These are phyloP conservation scores for Rhinolophus sinicus DNA, from an alignment of 2,113 vertebrate species.

Conservation along the genomic window DNA sequence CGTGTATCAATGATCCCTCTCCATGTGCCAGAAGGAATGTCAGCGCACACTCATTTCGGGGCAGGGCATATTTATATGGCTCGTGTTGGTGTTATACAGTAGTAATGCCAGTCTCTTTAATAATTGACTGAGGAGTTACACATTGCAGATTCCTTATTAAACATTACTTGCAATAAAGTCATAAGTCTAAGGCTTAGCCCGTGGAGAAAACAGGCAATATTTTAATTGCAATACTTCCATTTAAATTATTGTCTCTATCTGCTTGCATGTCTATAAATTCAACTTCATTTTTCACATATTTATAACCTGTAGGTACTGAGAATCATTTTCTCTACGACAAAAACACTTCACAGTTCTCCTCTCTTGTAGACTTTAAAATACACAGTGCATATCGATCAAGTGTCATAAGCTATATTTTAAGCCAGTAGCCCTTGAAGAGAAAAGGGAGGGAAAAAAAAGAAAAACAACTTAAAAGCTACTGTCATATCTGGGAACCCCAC, in stretches of 20 bases:
- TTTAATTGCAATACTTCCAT: neutral
- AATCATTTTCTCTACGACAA: conserved; percentile 4
- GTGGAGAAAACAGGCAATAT: neutral
- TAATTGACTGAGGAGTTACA: conserved; percentile 64
- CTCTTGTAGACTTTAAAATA: neutral
- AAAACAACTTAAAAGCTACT: neutral
- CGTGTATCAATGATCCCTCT: neutral
- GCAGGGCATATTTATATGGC: neutral
- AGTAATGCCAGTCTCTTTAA: conserved; percentile 54
- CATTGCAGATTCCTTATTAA: conserved; percentile 58
- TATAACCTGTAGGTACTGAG: neutral
- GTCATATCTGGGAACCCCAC: neutral
- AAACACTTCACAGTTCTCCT: neutral
- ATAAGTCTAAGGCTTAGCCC: conserved; percentile 22
- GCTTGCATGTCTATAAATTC: neutral
- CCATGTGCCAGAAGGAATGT: neutral
- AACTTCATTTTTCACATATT: neutral
- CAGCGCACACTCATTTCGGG: neutral
- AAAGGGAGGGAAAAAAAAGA: neutral
- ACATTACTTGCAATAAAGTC: conserved; percentile 44
- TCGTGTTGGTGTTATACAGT: conserved; percentile 37
- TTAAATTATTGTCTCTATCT: neutral
- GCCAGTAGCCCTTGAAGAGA: neutral
- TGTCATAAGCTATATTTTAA: neutral
- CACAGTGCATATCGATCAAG: neutral